Percentiles rank a stretch among this genome's conserved stretches.
These are phyloP conservation scores for Castor canadensis DNA, from an alignment of 2,113 vertebrate genomes.

Conservation along the genomic window DNA sequence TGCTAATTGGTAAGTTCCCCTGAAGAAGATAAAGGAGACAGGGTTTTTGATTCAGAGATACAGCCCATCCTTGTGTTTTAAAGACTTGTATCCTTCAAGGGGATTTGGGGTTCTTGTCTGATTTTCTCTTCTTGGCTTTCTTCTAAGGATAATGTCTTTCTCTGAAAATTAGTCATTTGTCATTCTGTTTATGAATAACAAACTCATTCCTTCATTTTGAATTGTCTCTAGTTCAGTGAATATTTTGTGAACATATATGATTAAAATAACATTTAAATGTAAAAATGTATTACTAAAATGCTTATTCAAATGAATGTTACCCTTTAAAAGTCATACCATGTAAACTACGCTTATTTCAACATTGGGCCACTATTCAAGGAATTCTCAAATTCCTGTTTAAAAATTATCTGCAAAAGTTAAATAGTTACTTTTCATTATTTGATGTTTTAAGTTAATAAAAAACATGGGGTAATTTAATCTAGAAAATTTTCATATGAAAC, in stretches of 20 bases:
- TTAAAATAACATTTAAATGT: neutral
- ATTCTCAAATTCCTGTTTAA: neutral
- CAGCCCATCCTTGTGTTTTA: conserved; percentile 97
- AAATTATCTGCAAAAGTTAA: neutral
- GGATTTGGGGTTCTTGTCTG: conserved; percentile 98
- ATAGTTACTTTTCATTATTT: neutral
- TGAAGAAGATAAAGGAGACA: conserved; percentile 81
- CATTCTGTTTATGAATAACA: conserved; percentile 5
- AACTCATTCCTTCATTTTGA: neutral
- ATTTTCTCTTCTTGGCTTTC: no score
- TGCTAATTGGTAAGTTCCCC: conserved; percentile 89
- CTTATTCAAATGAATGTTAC: neutral
- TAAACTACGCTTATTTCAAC: neutral
- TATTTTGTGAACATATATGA: neutral
- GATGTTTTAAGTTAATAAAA: neutral
- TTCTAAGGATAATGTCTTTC: neutral
- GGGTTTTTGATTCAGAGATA: conserved; percentile 79
- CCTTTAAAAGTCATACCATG: neutral
- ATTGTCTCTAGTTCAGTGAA: conserved; percentile 1
- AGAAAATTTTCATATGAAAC: neutral
- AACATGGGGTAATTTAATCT: neutral
- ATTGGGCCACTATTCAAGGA: neutral
- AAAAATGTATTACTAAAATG: neutral
- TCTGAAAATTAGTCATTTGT: neutral
- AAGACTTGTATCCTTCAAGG: conserved; percentile 96